These are phyloP conservation scores for Leptinotarsa undecemlineata DNA, from an alignment of 1,140 invertebrate genomes.

Conservation along the genomic window DNA sequence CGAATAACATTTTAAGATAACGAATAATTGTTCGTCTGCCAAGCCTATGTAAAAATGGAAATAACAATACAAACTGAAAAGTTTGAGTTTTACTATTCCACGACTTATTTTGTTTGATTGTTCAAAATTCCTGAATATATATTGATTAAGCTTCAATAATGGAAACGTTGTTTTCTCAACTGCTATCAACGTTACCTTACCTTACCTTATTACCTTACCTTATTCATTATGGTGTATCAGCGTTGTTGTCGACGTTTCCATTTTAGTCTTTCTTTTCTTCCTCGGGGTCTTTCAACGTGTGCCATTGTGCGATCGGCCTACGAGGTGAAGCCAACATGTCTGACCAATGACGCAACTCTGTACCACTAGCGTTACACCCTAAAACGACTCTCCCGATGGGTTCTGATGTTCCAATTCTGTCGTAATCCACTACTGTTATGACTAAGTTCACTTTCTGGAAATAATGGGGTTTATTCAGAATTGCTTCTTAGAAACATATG, in stretches of 20 bases:
- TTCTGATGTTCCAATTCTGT: slow-evolving; percentile 98
- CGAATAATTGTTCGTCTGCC: too few relatives aligned
- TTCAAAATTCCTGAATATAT: too few relatives aligned
- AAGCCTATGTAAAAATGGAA: too few relatives aligned
- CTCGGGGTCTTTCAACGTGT: slow-evolving; percentile 96
- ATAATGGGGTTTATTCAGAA: slow-evolving; percentile 13
- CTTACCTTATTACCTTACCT: too few relatives aligned
- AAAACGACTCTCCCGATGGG: slow-evolving; percentile 97
- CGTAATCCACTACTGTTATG: slow-evolving; percentile 99
- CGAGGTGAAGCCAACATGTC: slow-evolving; percentile 98
- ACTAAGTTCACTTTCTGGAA: slow-evolving; percentile 96
- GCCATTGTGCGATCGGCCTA: slow-evolving; percentile 99
- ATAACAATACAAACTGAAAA: too few relatives aligned
- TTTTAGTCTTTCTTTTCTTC: slow-evolving; percentile 89
- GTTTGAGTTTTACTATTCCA: too few relatives aligned
- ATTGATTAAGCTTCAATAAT: too few relatives aligned
- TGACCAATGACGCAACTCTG: slow-evolving; percentile 98
- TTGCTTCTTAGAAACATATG: too few relatives aligned
- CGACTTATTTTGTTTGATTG: too few relatives aligned
- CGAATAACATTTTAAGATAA: too few relatives aligned
- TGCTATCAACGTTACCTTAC: too few relatives aligned
- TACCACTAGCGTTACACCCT: slow-evolving; percentile 96
- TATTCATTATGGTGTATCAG: slow-evolving; percentile 30
- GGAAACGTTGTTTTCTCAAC: too few relatives aligned
- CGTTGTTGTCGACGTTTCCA: slow-evolving; percentile 33